Evolutionary conservation across 2,888 invertebrate species (phyloP).

Genomic region (Andrena praecox): DNA sequence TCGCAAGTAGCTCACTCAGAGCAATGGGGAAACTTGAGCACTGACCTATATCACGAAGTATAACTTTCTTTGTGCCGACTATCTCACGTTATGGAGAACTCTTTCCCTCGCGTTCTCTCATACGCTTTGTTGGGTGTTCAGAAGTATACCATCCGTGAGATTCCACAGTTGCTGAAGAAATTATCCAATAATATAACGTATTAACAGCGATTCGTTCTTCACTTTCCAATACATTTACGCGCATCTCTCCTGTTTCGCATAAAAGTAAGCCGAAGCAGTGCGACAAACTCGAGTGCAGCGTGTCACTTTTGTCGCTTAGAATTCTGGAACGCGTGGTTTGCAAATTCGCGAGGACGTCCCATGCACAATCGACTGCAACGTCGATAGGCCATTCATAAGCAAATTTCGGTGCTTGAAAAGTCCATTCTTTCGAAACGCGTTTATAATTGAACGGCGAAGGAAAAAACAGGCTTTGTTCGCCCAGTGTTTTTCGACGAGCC

Average conservation of each 20-base stretch:
- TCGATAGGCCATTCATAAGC: constrained; percentile 46
- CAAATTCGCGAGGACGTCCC: constrained; percentile 12
- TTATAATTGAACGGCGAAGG: constrained; percentile 1
- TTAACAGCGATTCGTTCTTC: not conserved
- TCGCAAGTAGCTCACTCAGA: constrained; percentile 10
- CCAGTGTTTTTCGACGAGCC: not conserved
- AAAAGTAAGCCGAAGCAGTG: not conserved
- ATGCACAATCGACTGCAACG: constrained; percentile 23
- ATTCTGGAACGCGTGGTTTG: not conserved
- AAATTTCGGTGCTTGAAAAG: constrained; percentile 26
- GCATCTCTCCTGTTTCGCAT: not conserved
- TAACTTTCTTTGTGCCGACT: constrained; percentile 54
- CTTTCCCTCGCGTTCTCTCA: constrained; percentile 44
- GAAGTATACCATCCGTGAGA: constrained; percentile 43
- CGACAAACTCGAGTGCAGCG: not conserved
- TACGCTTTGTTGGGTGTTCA: constrained; percentile 38
- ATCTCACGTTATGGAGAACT: constrained; percentile 52
- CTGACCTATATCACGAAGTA: constrained; percentile 46
- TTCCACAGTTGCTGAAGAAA: constrained; percentile 9
- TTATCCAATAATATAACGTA: constrained; percentile 20
- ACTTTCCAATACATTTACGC: not conserved
- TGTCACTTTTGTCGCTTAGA: not conserved
- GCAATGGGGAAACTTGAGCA: constrained; percentile 54
- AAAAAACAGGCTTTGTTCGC: constrained; percentile 22
- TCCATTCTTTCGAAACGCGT: constrained; percentile 26